phyloP scores from a whole-genome alignment of 2,888 invertebrate genomes.

The Chelonus formosanus region DNA sequence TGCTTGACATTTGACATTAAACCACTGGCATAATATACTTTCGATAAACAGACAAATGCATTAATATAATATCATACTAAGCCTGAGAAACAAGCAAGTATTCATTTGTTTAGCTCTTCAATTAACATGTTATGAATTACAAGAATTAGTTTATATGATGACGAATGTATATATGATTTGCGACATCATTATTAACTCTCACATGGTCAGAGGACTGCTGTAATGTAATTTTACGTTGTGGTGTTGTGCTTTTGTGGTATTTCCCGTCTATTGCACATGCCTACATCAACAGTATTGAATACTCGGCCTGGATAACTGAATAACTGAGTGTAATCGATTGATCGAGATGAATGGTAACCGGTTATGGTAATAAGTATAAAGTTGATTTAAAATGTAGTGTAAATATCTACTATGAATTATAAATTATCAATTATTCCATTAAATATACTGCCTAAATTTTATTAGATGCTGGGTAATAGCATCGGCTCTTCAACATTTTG shows the following conservation, averaged over 20 bases:
- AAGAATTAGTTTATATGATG: slow-evolving; percentile 25
- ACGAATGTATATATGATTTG: slow-evolving; percentile 17
- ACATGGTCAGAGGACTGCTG: neutral
- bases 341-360: slow-evolving; percentile 25
- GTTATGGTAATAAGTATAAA: slow-evolving; percentile 22
- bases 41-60: slow-evolving; percentile 11
- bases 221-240: slow-evolving; percentile 19
- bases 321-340: slow-evolving; percentile 1
- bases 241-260: slow-evolving; percentile 25
- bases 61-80: neutral
- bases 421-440: neutral
- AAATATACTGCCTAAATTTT: neutral
- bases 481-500: too few relatives aligned
- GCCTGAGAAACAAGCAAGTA: too few relatives aligned
- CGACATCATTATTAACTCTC: slow-evolving; percentile 14
- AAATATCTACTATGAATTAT: neutral
- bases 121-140: slow-evolving; percentile 5
- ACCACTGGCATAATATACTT: neutral
- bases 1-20: slow-evolving; percentile 9
- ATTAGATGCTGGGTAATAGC: too few relatives aligned
- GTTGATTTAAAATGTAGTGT: neutral
- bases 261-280: slow-evolving; percentile 23
- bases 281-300: neutral
- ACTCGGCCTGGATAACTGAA: slow-evolving; percentile 15
- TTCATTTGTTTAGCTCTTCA: too few relatives aligned